Base-by-base conservation (phyloP, 2,797 vertebrate genomes). In the Coracias cyanogaster region DNA sequence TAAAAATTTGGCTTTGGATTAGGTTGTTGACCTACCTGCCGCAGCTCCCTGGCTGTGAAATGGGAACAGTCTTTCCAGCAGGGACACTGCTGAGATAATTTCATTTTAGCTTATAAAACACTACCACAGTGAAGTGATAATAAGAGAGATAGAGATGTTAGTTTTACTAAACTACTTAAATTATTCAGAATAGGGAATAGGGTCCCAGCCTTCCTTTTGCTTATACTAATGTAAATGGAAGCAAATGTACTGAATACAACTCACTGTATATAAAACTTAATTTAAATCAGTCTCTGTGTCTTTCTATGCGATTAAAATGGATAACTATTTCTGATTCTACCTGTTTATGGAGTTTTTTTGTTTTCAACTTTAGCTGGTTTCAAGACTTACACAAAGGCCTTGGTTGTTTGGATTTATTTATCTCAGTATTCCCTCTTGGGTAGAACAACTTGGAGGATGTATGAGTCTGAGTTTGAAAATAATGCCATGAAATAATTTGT, bases 101-200 rank as follows among this genome's bases (percentile, higher is more conserved):
- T 88, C 3, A 76, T 92, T 94, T 33, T 61, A 88, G 18, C 58
- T 94, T 93, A 69, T 86, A 88, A 96, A 96, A 93, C 31, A 65
- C 54, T 41, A 64, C 31, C 31, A 55, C 45, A 55, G 64, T 82
- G 33, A 79, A 91, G 64, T 43, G 74, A 87, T 81, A 91, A 82
- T 66, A 91, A 85, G 46, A 85, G 11, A 81, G 61, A 80, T 17
- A 91, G 54, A 72, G 7, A 6, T 70, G 62, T 37, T 76, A 78
- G 39, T 46, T 89, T 92, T 87, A 85, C 37, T 64, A 74, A 95
- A 94, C 20, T 61, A 82, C 89, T 93, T 93, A 37, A 90, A 94
- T 82, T 57, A 93, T 58, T 58, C 52, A 65, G 60, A 84, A 21
- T 24, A 78, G n/a, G 21, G n/a, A 76, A 91, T 72, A 83, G 18